Evolutionary conservation across 1,140 invertebrate species (phyloP).

Genomic region (Philotrypesis tridentata): DNA sequence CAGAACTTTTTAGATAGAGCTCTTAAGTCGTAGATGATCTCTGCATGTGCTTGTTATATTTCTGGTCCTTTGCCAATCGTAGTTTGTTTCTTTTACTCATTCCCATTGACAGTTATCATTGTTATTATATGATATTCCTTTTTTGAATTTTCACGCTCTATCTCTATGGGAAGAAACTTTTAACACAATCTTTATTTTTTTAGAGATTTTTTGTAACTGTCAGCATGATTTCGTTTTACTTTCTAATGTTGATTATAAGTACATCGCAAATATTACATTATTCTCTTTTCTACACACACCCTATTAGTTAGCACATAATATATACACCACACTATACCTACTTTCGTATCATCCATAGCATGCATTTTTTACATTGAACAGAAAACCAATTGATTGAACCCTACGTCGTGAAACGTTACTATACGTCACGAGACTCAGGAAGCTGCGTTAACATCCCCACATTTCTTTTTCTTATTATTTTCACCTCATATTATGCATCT

Average conservation of each 20-base stretch:
- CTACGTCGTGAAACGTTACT: background rate
- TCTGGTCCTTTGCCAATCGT: background rate
- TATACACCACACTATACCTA: background rate
- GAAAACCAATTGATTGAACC: no score
- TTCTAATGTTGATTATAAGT: no score
- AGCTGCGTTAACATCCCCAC: conserved; percentile 69
- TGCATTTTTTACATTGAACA: conserved; percentile 22
- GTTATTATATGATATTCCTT: no score
- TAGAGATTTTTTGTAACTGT: no score
- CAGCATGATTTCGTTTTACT: no score
- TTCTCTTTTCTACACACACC: conserved; percentile 3
- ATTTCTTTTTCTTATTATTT: conserved; percentile 50
- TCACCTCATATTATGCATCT: conserved; percentile 45
- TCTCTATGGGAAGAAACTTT: no score
- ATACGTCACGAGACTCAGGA: conserved; percentile 70
- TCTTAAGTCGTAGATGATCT: background rate
- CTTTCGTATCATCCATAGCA: conserved; percentile 14
- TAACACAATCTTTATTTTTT: no score
- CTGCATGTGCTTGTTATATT: background rate
- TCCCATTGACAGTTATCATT: no score
- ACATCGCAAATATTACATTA: background rate
- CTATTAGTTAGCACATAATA: background rate
- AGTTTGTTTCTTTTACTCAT: background rate
- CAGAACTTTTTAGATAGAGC: background rate
- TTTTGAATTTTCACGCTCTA: no score